Base-by-base conservation (phyloP, 2,113 vertebrate species). In the Todiramphus chloris region DNA sequence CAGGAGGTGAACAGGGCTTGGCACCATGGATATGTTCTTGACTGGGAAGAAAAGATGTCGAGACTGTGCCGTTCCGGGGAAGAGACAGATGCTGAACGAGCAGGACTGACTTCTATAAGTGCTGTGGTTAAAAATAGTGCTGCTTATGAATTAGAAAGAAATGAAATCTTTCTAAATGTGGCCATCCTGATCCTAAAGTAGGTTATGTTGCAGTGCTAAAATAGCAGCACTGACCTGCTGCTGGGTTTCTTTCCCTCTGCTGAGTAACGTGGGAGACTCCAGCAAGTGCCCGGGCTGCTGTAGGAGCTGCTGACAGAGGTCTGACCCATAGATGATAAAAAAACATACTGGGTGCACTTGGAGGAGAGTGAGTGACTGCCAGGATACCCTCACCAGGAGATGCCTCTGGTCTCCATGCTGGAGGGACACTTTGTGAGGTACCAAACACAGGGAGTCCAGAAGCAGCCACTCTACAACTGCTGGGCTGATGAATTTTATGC, bases 51-150 rank as follows among this genome's bases (percentile, higher is more conserved):
- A 62, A 62, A 70, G 63, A 6, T 4, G 25, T 56, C 46, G 75
- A 77, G 46, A 9, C 51, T 86, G 73, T 19, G 35, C 51, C 14
- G 1, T 62, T 27, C 53, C n/a, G 35, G 64, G 60, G 31, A 77
- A 75, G 44, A 72, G 58, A 41, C 72, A 95, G 77, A 83, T 43
- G 77, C 86, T 92, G 79, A 83, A 59, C 0, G 5, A 96, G 70
- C 78, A 31, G 9, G 50, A 59, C 75, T 79, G 70, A 41, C 67
- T 88, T 77, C 33, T 58, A 4, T 18, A 92, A 93, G 48, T 24
- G 20, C 90, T 69, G 51, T 6, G n/a, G 78, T 95, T 94, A 94
- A 96, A 91, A 96, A 96, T 64, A 96, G 85, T 23, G 30, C 5
- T 80, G 83, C 80, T 93, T 80, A 59, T 67, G 76, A 69, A 93